These are phyloP conservation scores for Osmerus eperlanus DNA, from an alignment of 2,113 vertebrate species.

Conservation along the genomic window DNA sequence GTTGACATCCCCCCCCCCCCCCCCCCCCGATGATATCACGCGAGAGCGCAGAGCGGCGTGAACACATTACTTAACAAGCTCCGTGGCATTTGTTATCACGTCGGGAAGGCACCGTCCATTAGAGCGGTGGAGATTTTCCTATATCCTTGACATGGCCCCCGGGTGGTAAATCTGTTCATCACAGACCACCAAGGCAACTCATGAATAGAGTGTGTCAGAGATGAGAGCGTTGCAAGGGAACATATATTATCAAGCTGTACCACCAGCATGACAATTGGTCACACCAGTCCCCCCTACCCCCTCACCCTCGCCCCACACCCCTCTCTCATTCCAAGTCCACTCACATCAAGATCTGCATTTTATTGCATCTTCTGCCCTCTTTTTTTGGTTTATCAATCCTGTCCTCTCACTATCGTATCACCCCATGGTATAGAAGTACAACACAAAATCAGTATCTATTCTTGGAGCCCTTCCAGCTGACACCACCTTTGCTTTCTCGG, in stretches of 20 bases:
- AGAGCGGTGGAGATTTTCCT: neutral
- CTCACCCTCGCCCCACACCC: neutral
- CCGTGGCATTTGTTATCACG: constrained; percentile 13
- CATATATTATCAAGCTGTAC: neutral
- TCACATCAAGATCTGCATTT: too few relatives aligned
- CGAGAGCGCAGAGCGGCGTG: neutral
- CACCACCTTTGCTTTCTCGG: too few relatives aligned
- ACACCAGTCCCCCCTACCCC: neutral
- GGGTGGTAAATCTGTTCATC: constrained; percentile 28
- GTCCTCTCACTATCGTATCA: too few relatives aligned
- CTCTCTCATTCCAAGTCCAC: too few relatives aligned
- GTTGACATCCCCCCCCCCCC: neutral
- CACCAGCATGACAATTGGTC: constrained; percentile 10
- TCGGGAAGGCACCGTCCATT: constrained; percentile 17
- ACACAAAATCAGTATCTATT: too few relatives aligned
- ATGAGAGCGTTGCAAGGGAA: constrained; percentile 6
- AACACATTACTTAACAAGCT: constrained; percentile 10
- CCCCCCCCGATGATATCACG: neutral
- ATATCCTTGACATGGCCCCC: constrained; percentile 25
- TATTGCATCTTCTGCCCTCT: too few relatives aligned
- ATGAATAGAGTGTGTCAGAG: constrained; percentile 33
- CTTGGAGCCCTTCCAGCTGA: too few relatives aligned
- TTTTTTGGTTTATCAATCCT: too few relatives aligned
- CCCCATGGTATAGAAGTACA: too few relatives aligned
- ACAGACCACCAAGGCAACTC: constrained; percentile 16